phyloP scores from a whole-genome alignment of 2,113 vertebrate genomes.

The Hystrix cristata region DNA sequence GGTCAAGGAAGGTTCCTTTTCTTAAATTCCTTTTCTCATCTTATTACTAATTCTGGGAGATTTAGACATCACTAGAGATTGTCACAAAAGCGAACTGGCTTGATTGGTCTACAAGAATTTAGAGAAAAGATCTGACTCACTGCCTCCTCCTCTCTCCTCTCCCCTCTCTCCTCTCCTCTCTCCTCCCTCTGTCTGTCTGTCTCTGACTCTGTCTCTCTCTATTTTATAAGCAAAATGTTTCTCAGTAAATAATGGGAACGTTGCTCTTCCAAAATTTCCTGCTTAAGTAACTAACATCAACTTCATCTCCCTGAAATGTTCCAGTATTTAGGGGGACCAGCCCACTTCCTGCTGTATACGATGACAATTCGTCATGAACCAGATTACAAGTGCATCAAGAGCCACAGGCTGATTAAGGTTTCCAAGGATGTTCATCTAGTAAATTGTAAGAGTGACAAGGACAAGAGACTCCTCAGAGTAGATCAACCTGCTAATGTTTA shows the following conservation, averaged over 20 bases:
- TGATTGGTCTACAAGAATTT: background rate
- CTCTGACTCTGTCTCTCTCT: no score
- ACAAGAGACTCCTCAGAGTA: background rate
- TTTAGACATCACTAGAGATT: background rate
- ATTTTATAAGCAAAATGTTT: background rate
- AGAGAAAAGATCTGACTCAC: background rate
- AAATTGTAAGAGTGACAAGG: slow-evolving; percentile 32
- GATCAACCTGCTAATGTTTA: background rate
- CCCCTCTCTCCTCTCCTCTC: background rate
- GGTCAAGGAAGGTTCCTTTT: background rate
- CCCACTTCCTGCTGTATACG: background rate
- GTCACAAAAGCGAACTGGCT: background rate
- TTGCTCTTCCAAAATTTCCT: background rate
- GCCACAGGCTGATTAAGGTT: slow-evolving; percentile 21
- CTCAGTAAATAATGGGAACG: slow-evolving; percentile 54
- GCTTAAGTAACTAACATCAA: slow-evolving; percentile 65
- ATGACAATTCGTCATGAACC: slow-evolving; percentile 39
- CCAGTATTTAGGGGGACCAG: background rate
- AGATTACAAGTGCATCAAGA: slow-evolving; percentile 48
- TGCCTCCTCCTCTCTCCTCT: background rate
- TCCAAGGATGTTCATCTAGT: slow-evolving; percentile 60
- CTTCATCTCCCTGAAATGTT: slow-evolving; percentile 8
- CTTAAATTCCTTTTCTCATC: background rate
- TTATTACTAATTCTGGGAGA: slow-evolving; percentile 15
- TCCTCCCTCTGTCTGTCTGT: background rate